Evolutionary conservation across 2,797 vertebrate genomes (phyloP).

Genomic region (Nyctalus aviator): DNA sequence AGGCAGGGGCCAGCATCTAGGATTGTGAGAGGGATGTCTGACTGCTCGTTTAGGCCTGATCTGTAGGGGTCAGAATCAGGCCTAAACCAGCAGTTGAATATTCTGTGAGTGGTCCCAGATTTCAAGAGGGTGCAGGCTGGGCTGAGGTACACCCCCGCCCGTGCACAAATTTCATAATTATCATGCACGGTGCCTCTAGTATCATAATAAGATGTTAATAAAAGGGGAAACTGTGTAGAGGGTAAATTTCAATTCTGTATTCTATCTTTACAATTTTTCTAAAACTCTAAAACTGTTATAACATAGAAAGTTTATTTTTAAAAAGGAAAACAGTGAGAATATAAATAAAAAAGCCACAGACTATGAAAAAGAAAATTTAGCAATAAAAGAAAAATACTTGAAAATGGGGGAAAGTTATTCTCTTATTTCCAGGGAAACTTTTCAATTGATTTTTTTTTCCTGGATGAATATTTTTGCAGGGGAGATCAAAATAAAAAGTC

Average conservation of each 20-base stretch:
- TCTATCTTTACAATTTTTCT: not conserved
- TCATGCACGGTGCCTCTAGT: too few relatives aligned
- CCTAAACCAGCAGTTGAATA: too few relatives aligned
- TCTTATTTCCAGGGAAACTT: not conserved
- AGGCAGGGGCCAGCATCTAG: too few relatives aligned
- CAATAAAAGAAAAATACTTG: not conserved
- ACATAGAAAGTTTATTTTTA: not conserved
- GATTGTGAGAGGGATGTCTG: too few relatives aligned
- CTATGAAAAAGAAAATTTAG: not conserved
- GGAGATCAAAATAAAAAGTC: not conserved
- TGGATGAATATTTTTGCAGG: not conserved
- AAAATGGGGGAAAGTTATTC: not conserved
- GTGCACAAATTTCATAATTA: too few relatives aligned
- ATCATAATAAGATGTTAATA: not conserved
- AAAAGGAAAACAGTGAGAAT: not conserved
- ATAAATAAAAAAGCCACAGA: not conserved
- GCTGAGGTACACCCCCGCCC: too few relatives aligned
- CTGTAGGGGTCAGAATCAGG: fast-evolving
- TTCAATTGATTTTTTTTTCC: not conserved
- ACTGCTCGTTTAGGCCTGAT: too few relatives aligned
- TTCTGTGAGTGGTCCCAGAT: too few relatives aligned
- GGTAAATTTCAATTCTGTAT: not conserved
- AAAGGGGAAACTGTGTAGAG: not conserved
- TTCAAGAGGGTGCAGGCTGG: too few relatives aligned
- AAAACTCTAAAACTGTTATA: not conserved